phyloP scores from a whole-genome alignment of 2,888 invertebrate genomes.

The Epirrhoe alternata region DNA sequence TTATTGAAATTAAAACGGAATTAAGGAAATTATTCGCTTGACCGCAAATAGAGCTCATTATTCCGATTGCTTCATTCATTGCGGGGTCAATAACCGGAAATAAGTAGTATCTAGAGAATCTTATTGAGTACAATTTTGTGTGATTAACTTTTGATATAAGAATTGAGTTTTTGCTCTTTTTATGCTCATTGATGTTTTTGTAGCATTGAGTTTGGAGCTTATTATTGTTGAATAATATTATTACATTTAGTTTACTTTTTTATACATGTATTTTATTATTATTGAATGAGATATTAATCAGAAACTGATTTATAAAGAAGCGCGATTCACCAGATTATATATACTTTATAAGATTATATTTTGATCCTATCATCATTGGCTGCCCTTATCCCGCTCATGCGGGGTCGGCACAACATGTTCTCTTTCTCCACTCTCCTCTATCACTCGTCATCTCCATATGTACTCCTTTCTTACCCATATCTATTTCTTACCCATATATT shows the following conservation, averaged over 20 bases:
- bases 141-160: conserved; percentile 14
- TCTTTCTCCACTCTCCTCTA: no score
- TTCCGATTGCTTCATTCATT: conserved; percentile 44
- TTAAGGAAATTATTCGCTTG: conserved; percentile 71
- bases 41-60: conserved; percentile 61
- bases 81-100: conserved; percentile 36
- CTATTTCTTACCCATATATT: not conserved
- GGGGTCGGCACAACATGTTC: no score
- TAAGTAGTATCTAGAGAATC: conserved; percentile 27
- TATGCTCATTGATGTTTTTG: not conserved
- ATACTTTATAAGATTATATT: no score
- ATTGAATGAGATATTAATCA: no score
- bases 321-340: no score
- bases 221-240: not conserved
- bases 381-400: no score
- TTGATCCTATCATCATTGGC: no score
- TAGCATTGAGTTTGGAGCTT: not conserved
- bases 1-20: conserved; percentile 73
- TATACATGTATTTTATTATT: no score
- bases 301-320: no score
- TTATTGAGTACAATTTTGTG: conserved; percentile 22
- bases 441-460: no score
- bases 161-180: not conserved
- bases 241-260: no score
- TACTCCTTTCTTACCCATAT: no score